A percentile compares a stretch with the other conserved stretches of the same genome.
Conservation (phyloP, 92 coral and sea anemone genomes). For the Anthopleura xanthogrammica region DNA sequence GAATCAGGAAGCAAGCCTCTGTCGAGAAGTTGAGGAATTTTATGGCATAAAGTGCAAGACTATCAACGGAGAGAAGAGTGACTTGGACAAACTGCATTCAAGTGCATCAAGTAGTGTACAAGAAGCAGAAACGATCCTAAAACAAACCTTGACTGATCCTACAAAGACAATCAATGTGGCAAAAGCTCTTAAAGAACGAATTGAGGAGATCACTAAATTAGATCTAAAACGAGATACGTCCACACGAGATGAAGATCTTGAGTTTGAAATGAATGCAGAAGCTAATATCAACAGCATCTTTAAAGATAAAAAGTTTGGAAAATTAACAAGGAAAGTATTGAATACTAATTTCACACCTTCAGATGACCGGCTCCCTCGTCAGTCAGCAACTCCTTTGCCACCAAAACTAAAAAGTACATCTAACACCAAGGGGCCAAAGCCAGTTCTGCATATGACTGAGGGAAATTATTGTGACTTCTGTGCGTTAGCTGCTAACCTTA, state of each 20-base stretch:
- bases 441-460: background rate
- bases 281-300: background rate
- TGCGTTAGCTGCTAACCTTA: background rate
- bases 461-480: constrained; percentile 27
- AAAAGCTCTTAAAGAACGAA: constrained; percentile 51
- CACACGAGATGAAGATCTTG: background rate
- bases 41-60: constrained; percentile 50
- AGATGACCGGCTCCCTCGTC: too few species aligned
- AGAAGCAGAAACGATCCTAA: constrained; percentile 64
- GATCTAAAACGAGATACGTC: constrained; percentile 10
- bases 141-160: constrained; percentile 27
- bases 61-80: constrained; percentile 51
- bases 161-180: constrained; percentile 48
- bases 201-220: constrained; percentile 62
- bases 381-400: too few species aligned
- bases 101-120: constrained; percentile 56
- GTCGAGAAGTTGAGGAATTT: constrained; percentile 49
- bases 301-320: background rate
- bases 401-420: background rate
- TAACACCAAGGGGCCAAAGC: background rate
- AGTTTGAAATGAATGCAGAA: background rate
- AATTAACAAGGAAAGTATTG: background rate
- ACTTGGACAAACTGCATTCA: constrained; percentile 42
- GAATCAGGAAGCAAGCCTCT: constrained; percentile 56
- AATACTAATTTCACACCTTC: too few species aligned